These are phyloP conservation scores for Muscina levida DNA, from an alignment of 2,888 invertebrate species.

Conservation along the genomic window DNA sequence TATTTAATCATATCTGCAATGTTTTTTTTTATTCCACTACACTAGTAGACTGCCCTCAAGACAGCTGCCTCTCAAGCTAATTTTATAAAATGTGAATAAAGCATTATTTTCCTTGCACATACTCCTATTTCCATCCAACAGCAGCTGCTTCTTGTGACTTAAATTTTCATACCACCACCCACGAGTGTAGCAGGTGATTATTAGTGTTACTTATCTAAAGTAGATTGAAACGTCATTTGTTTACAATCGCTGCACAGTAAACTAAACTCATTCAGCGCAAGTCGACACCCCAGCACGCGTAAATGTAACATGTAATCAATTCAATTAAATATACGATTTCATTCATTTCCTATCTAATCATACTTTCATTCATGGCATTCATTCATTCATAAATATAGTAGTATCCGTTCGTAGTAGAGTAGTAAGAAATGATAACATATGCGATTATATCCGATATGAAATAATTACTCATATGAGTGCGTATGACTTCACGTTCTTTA, in stretches of 20 bases:
- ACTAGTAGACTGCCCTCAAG: too few relatives aligned
- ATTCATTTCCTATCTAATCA: constrained; percentile 61
- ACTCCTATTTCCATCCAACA: too few relatives aligned
- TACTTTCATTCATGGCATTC: constrained; percentile 21
- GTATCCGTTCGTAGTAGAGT: constrained; percentile 4
- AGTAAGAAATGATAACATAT: not conserved
- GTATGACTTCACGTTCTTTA: not conserved
- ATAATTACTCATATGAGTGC: not conserved
- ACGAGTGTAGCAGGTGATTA: not conserved
- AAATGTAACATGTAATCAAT: constrained; percentile 53
- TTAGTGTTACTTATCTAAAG: not conserved
- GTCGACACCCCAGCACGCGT: constrained; percentile 41
- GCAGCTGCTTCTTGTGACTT: too few relatives aligned
- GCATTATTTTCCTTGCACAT: too few relatives aligned
- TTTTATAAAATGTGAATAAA: too few relatives aligned
- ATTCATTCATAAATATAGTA: constrained; percentile 32
- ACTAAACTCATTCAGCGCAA: constrained; percentile 60
- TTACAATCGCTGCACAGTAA: constrained; percentile 16
- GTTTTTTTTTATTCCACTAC: too few relatives aligned
- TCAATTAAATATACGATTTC: constrained; percentile 46
- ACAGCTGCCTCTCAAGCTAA: too few relatives aligned
- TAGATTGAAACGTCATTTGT: constrained; percentile 3
- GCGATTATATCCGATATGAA: too few relatives aligned
- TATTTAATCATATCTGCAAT: too few relatives aligned
- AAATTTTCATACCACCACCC: not conserved